A percentile compares a stretch with the other conserved stretches of the same genome.
Conservation (phyloP, 2,888 invertebrate genomes). For the Eupsilia transversa region DNA sequence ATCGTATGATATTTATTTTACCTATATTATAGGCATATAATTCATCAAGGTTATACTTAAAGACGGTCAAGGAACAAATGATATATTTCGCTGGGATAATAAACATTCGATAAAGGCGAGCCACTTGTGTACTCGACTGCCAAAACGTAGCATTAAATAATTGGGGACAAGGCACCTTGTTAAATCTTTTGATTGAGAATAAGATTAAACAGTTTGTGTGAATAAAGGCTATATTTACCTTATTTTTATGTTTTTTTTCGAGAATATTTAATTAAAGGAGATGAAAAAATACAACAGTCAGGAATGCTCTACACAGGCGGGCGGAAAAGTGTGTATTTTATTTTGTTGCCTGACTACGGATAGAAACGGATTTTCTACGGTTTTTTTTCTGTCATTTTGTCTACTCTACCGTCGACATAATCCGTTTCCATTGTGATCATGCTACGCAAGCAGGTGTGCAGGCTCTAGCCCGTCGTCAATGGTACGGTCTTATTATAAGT, state of each 20-base stretch:
- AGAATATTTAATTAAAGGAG: background rate
- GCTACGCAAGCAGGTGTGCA: too few relatives aligned
- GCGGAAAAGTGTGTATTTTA: too few relatives aligned
- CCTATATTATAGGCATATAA: slow-evolving; percentile 8
- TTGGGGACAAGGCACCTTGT: slow-evolving; percentile 46
- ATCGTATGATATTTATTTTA: slow-evolving; percentile 8
- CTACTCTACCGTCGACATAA: too few relatives aligned
- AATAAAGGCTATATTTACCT: background rate
- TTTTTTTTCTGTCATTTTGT: too few relatives aligned
- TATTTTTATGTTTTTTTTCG: background rate
- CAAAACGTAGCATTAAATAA: slow-evolving; percentile 30
- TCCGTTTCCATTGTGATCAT: too few relatives aligned
- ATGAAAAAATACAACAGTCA: too few relatives aligned
- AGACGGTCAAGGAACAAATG: slow-evolving; percentile 59
- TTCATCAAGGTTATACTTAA: slow-evolving; percentile 37
- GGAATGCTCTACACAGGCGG: too few relatives aligned
- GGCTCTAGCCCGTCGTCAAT: too few relatives aligned
- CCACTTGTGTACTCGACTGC: slow-evolving; percentile 31
- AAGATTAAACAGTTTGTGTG: background rate
- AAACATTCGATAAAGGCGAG: slow-evolving; percentile 50
- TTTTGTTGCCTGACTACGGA: too few relatives aligned
- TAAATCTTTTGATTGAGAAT: slow-evolving; percentile 7
- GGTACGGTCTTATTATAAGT: too few relatives aligned
- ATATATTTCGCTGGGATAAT: slow-evolving; percentile 51
- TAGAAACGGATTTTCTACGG: too few relatives aligned